Conservation (phyloP, 1,140 invertebrate genomes). For the Notospermus geniculatus region DNA sequence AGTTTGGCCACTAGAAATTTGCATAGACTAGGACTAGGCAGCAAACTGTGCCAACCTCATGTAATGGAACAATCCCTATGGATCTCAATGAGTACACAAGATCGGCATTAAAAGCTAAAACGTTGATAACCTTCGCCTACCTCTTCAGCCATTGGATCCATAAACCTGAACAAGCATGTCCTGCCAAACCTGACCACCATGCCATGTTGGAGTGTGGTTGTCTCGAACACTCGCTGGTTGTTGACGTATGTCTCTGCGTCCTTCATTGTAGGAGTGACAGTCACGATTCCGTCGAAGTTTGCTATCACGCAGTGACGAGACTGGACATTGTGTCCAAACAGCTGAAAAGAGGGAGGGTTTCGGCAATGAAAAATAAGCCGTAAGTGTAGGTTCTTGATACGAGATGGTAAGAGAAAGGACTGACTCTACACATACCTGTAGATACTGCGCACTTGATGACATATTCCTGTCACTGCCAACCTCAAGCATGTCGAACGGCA, state of each 20-base stretch:
- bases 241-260: slow-evolving; percentile 93
- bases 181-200: slow-evolving; percentile 64
- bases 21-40: too few species aligned
- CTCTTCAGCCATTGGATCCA: slow-evolving; percentile 85
- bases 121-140: slow-evolving; percentile 65
- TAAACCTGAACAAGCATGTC: slow-evolving; percentile 87
- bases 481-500: slow-evolving; percentile 72
- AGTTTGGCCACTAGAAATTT: too few species aligned
- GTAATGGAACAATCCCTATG: too few species aligned
- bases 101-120: too few species aligned
- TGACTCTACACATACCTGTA: too few species aligned
- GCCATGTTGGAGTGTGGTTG: slow-evolving; percentile 77
- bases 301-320: slow-evolving; percentile 91
- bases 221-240: slow-evolving; percentile 86
- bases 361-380: too few species aligned
- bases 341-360: too few species aligned
- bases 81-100: too few species aligned
- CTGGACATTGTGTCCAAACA: slow-evolving; percentile 64
- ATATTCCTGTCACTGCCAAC: slow-evolving; percentile 66
- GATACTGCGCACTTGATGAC: slow-evolving; percentile 51
- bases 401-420: too few species aligned
- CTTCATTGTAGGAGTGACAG: slow-evolving; percentile 81
- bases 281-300: slow-evolving; percentile 85
- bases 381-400: too few species aligned
- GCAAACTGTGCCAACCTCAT: too few species aligned